Evolutionary conservation across 2,888 invertebrate genomes (phyloP), one percentile per base, ranked within the genome.

Genomic region (Oligia latruncula): DNA sequence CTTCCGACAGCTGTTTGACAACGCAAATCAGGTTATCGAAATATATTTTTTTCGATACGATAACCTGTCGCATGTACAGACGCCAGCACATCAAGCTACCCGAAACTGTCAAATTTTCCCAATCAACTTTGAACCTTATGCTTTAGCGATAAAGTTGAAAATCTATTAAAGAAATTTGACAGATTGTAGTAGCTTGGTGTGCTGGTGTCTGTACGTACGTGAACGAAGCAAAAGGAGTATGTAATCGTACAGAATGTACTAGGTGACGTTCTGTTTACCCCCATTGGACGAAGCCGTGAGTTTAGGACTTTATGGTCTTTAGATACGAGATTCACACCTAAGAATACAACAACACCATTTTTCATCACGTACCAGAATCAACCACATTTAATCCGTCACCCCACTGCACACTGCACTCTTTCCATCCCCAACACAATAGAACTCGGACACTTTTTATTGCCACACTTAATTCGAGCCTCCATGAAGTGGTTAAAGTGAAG

Each of bases 381-480:
- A 40, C 49, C 20, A 20, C n/a, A 29, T 43, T 55, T 29, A 40
- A 70, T 60, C 8, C 8, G 4, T 60, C 35, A 71, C 23, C 9
- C 8, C 35, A 62, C 20, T 78, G 83, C 83, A 78, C 3, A 4
- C 11, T 68, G 79, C 72, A 72, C 13, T 29, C 55, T 6, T 11
- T 17, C 15, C 15, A 29, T 52, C 4, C 29, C 40, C 35, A n/a
- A 72, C 68, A 82, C 77, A 77, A 81, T 60, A 43, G 2, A 0
- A 71, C 43, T 46, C n/a, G n/a, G 70, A 72, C 71, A 71, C 65
- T 73, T 82, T 84, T 84, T 84, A 84, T 72, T 29, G 55, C 72
- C 9, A 60, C 82, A 79, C 71, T 81, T 78, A 64, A 81, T 67
- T 58, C 72, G 4, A 70, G 46, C 58, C 52, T 70, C 52, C 29